phyloP scores from a whole-genome alignment of 2,888 invertebrate genomes.

The Cenopis cana region DNA sequence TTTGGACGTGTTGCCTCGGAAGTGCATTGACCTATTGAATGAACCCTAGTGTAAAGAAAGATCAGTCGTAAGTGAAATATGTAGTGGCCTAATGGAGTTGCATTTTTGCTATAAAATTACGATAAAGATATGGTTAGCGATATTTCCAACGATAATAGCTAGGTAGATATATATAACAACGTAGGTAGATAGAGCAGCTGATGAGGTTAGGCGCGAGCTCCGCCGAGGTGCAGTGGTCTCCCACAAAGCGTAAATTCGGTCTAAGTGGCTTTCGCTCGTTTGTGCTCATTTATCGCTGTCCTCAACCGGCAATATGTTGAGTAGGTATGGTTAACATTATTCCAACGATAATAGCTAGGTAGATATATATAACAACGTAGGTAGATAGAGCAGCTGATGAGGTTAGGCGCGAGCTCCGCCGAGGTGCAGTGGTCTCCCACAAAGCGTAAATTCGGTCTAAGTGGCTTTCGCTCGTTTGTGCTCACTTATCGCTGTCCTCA shows the following conservation, averaged over 20 bases:
- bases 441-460: too few species aligned
- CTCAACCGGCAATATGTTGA: too few species aligned
- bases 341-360: not conserved
- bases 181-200: slow-evolving; percentile 74
- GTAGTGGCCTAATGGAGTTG: slow-evolving; percentile 43
- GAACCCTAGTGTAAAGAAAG: slow-evolving; percentile 69
- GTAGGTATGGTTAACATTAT: not conserved
- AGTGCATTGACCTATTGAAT: slow-evolving; percentile 84
- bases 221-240: too few species aligned
- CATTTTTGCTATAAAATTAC: slow-evolving; percentile 8
- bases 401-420: slow-evolving; percentile 53
- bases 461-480: too few species aligned
- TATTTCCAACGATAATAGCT: not conserved
- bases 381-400: slow-evolving; percentile 76
- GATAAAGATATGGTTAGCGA: not conserved
- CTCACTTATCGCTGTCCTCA: too few species aligned
- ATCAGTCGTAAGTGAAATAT: slow-evolving; percentile 53
- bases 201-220: slow-evolving; percentile 57
- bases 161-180: slow-evolving; percentile 22
- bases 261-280: too few species aligned
- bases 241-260: too few species aligned
- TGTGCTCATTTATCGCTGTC: too few species aligned
- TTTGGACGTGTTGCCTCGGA: slow-evolving; percentile 77
- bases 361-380: slow-evolving; percentile 47
- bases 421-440: too few species aligned